Conservation (phyloP, 2,888 invertebrate genomes). For the Eristalis arbustorum region DNA sequence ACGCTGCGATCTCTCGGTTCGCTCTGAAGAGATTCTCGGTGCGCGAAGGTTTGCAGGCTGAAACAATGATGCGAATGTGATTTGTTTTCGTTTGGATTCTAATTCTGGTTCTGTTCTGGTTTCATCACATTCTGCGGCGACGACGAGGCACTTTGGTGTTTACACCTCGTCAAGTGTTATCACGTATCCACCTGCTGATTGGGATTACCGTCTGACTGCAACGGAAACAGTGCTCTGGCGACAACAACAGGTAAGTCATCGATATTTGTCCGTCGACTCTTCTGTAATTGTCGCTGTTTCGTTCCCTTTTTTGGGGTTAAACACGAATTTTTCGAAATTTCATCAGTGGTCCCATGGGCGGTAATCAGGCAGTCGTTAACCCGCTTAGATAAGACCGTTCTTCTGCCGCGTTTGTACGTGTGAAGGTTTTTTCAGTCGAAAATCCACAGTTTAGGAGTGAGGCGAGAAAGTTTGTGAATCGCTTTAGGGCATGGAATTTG, state of each 20-base stretch:
- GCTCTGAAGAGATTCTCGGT: background rate
- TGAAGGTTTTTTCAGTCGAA: too few relatives aligned
- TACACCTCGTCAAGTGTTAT: background rate
- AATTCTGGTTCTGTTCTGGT: background rate
- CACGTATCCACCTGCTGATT: background rate
- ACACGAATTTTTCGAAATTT: background rate
- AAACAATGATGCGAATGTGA: background rate
- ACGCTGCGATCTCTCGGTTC: background rate
- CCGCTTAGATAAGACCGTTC: slow-evolving; percentile 17
- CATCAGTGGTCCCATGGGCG: background rate
- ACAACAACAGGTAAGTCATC: background rate
- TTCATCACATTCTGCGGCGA: background rate
- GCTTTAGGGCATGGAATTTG: too few relatives aligned
- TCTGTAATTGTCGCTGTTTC: too few relatives aligned
- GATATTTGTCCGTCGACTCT: background rate
- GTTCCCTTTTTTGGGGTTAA: background rate
- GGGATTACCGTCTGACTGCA: background rate
- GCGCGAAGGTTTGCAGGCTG: background rate
- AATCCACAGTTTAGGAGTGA: too few relatives aligned
- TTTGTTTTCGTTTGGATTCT: background rate
- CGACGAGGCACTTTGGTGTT: background rate
- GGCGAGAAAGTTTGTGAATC: too few relatives aligned
- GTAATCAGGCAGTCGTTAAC: slow-evolving; percentile 15
- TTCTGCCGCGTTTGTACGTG: background rate
- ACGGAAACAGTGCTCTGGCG: background rate